A percentile compares a stretch with the other conserved stretches of the same genome.
Evolutionary conservation across 2,888 invertebrate genomes (phyloP).

Genomic region (Eumacrocentrus americanus): DNA sequence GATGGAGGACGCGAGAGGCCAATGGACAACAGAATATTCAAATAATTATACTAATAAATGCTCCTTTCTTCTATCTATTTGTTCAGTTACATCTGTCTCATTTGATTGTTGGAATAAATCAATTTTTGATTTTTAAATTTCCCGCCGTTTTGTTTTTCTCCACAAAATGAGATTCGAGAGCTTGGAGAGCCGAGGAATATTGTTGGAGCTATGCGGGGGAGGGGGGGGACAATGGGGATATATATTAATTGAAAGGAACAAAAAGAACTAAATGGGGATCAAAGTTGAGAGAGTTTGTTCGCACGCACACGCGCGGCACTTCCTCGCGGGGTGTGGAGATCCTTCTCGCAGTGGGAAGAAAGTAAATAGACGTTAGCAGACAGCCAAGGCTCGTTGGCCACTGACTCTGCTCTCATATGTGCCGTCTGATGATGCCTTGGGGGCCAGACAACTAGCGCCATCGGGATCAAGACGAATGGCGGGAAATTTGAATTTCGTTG

Average conservation of each 20-base stretch:
- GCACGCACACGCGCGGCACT: constrained; percentile 33
- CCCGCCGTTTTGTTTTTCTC: too few species aligned
- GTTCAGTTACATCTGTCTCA: too few species aligned
- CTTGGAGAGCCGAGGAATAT: too few species aligned
- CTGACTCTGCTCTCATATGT: constrained; percentile 32
- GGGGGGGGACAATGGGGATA: too few species aligned
- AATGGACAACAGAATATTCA: constrained; percentile 16
- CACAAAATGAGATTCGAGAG: too few species aligned
- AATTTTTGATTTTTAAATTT: too few species aligned
- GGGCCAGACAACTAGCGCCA: neutral
- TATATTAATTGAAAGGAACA: constrained; percentile 8
- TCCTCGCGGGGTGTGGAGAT: constrained; percentile 35
- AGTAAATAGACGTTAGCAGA: constrained; percentile 43
- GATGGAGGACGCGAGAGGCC: constrained; percentile 18
- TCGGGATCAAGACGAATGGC: too few species aligned
- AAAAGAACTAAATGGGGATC: constrained; percentile 15
- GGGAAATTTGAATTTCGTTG: too few species aligned
- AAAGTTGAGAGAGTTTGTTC: constrained; percentile 25
- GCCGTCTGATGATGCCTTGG: constrained; percentile 11
- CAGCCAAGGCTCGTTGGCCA: constrained; percentile 54
- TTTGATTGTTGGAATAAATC: too few species aligned
- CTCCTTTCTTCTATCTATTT: too few species aligned
- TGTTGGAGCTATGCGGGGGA: too few species aligned
- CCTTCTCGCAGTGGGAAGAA: constrained; percentile 30
- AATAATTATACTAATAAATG: too few species aligned